These are phyloP conservation scores for Zygaena filipendulae DNA, from an alignment of 2,888 invertebrate species.

Conservation along the genomic window DNA sequence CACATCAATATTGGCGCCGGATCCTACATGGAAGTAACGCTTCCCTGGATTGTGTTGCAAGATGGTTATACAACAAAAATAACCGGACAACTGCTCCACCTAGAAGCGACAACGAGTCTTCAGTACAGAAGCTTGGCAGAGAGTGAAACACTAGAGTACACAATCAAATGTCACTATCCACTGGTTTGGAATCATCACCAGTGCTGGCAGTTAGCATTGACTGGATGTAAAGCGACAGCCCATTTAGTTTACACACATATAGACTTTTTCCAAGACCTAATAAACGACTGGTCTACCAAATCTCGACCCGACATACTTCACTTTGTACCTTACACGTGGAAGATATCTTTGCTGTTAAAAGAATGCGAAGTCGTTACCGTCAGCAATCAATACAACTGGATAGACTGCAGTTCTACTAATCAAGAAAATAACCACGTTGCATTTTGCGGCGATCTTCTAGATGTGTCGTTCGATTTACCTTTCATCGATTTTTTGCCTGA, in stretches of 20 bases:
- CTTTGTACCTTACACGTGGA: constrained; percentile 98
- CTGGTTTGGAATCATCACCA: constrained; percentile 97
- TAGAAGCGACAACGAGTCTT: constrained; percentile 96
- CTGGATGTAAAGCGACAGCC: constrained; percentile 94
- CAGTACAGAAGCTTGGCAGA: constrained; percentile 92
- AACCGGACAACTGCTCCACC: constrained; percentile 91
- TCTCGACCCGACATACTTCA: constrained; percentile 91
- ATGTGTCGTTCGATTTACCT: constrained; percentile 93
- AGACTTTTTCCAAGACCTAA: constrained; percentile 94
- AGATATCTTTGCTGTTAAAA: constrained; percentile 88
- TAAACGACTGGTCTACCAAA: constrained; percentile 97
- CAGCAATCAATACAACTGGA: constrained; percentile 98
- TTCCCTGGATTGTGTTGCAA: constrained; percentile 92
- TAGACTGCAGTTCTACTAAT: constrained; percentile 96
- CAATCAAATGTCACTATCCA: constrained; percentile 89
- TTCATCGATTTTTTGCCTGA: constrained; percentile 94
- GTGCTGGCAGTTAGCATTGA: constrained; percentile 91
- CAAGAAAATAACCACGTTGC: constrained; percentile 96
- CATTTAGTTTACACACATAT: constrained; percentile 95
- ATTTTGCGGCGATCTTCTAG: constrained; percentile 93
- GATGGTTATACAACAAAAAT: constrained; percentile 92
- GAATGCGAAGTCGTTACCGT: constrained; percentile 95
- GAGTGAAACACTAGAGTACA: constrained; percentile 95
- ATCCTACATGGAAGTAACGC: constrained; percentile 94
- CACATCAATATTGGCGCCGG: constrained; percentile 96